phyloP scores from a whole-genome alignment of 2,888 invertebrate species.

The Chrysomela aeneicollis region DNA sequence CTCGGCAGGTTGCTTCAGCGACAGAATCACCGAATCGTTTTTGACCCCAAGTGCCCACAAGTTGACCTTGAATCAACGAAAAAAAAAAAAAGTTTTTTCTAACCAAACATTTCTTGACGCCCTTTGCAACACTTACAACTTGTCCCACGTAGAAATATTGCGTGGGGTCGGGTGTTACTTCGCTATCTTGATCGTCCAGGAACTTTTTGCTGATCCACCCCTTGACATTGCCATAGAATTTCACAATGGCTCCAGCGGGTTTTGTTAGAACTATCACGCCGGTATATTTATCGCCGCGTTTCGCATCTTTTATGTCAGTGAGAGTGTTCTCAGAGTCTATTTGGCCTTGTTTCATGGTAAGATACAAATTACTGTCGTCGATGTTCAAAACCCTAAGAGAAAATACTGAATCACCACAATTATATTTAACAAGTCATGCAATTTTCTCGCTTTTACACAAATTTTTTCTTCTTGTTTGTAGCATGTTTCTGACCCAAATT shows the following conservation, averaged over 20 bases:
- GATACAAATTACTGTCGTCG: slow-evolving; percentile 62
- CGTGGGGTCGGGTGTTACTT: slow-evolving; percentile 50
- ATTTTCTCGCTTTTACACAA: no score
- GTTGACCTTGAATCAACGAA: slow-evolving; percentile 65
- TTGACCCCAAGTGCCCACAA: slow-evolving; percentile 62
- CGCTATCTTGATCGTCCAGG: slow-evolving; percentile 44
- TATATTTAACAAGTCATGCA: no score
- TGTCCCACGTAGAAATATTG: slow-evolving; percentile 69
- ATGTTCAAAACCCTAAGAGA: slow-evolving; percentile 64
- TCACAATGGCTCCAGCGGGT: slow-evolving; percentile 63
- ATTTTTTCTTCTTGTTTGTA: no score
- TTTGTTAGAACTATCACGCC: slow-evolving; percentile 66
- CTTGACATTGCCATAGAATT: slow-evolving; percentile 68
- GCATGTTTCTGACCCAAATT: no score
- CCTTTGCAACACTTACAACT: slow-evolving; percentile 59
- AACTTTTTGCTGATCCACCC: slow-evolving; percentile 61
- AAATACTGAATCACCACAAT: no score
- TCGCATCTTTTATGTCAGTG: slow-evolving; percentile 62
- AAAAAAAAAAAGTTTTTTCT: no score
- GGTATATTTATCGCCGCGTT: slow-evolving; percentile 64
- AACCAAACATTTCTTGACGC: no score
- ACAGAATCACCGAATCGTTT: slow-evolving; percentile 61
- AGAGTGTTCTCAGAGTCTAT: slow-evolving; percentile 67
- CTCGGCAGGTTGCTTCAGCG: slow-evolving; percentile 51
- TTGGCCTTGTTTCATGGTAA: slow-evolving; percentile 74